These are phyloP conservation scores for Schizotus pectinicornis DNA, from an alignment of 2,888 invertebrate genomes.

Conservation along the genomic window DNA sequence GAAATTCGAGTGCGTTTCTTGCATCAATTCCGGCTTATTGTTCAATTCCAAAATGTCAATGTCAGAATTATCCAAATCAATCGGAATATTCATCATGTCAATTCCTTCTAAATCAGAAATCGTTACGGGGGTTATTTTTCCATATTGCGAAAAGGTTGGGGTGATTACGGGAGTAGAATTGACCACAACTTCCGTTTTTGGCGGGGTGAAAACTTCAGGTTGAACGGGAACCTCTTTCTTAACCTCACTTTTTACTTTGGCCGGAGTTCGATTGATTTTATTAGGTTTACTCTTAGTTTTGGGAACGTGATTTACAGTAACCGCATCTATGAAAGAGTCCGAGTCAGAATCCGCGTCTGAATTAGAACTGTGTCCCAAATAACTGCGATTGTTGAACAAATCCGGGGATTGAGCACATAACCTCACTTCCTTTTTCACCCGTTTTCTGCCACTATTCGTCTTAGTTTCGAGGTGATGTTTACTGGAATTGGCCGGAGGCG, in stretches of 20 bases:
- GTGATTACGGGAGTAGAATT: neutral
- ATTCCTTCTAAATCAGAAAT: conserved; percentile 65
- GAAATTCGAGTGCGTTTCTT: conserved; percentile 85
- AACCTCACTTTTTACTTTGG: conserved; percentile 31
- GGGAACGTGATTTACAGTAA: conserved; percentile 29
- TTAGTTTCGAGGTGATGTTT: conserved; percentile 46
- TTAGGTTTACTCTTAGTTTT: conserved; percentile 33
- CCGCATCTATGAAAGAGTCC: conserved; percentile 42
- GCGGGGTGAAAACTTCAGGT: conserved; percentile 14
- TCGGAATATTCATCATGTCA: conserved; percentile 80
- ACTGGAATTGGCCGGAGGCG: conserved; percentile 38
- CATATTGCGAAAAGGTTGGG: conserved; percentile 40
- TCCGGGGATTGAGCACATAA: conserved; percentile 3
- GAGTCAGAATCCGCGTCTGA: conserved; percentile 54
- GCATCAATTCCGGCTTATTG: conserved; percentile 67
- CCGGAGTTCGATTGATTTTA: conserved; percentile 25
- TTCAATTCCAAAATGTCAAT: conserved; percentile 63
- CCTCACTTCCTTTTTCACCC: conserved; percentile 34
- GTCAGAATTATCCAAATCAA: conserved; percentile 70
- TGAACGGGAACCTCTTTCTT: conserved; percentile 24
- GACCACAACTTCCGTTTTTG: conserved; percentile 12
- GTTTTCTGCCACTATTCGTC: conserved; percentile 45
- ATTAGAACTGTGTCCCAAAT: conserved; percentile 48
- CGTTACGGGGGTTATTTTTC: conserved; percentile 55
- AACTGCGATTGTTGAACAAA: conserved; percentile 19